Evolutionary conservation across 2,888 invertebrate genomes (phyloP), one percentile per base, ranked within the genome.

Genomic region (Dasysyrphus tricinctus): DNA sequence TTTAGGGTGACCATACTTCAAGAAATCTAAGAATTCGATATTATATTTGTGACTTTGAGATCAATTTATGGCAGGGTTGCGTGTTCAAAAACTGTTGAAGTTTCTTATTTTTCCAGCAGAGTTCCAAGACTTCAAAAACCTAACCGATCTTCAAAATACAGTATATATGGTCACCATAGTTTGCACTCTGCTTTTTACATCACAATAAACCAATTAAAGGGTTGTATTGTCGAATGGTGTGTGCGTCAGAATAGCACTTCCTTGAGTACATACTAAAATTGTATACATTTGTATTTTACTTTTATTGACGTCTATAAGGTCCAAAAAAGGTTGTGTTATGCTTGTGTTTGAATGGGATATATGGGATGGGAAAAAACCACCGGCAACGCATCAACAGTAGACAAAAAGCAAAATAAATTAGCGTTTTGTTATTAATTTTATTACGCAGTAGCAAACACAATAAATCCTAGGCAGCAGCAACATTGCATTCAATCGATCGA

Each of bases 381-480:
- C 77, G 63, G 73, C 80, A 49, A 74, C 32, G 65, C 32, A 47
- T 32, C 65, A 42, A 49, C 85, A 85, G 85, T 70, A 77, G 85
- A 85, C 87, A 87, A 88, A n/a, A 75, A 80, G 86, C 88, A 79
- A 89, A 89, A 88, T 89, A 91, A 92, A 91, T 92, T 92, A 92
- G 91, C 91, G 90, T 90, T 90, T 90, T 91, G 90, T 90, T 91
- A 91, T 91, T 92, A 92, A 91, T 92, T 92, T 92, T 92, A 92
- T 92, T 90, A 89, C 39, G 61, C 91, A 88, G 89, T 89, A 19
- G 76, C 80, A 88, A 89, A 82, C 85, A 88, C 65, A 88, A 87
- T 88, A 88, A 88, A 89, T 80, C 51, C 29, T 24, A 24, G 24
- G 24, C 24, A 24, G 24, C n/a, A n/a, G n/a, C 69, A 81, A 65